Evolutionary conservation across 2,797 vertebrate species (phyloP), one percentile per base, ranked within the genome.

Genomic region (Molossus molossus): DNA sequence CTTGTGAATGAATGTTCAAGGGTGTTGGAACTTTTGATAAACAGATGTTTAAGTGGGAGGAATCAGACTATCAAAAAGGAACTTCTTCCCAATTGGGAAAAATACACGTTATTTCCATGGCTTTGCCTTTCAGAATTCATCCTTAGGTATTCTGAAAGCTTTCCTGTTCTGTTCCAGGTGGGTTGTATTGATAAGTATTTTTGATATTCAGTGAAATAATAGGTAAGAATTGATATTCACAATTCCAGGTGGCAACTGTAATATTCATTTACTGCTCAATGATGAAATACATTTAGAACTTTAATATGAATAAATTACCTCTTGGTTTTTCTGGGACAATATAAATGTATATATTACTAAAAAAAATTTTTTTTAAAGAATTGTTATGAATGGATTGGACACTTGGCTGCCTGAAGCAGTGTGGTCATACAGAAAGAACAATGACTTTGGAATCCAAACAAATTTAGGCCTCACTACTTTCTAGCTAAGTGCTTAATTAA

Each of bases 251-350:
- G 25, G 29, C 33, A 91, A 27, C 10, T 86, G 2, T 65, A 91
- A 94, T 96, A 80, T 83, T 92, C 64, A 87, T 65, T 85, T 64
- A 85, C 40, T 88, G 73, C 20, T 94, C 33, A 48, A 45, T 73
- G 58, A 87, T 84, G 45, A 97, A 93, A 93, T 27, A 83, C 9
- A 89, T 58, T 89, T 86, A 94, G 23, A 90, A 91, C 17, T 83
- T 57, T 79, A 70, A 91, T 82, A 75, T 37, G 50, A 93, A 87
- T 60, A 62, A 79, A 94, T n/a, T 40, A 62, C 37, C 50, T 83
- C 72, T 89, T n/a, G 45, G 23, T 60, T 96, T 91, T 55, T 76
- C 62, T 83, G 25, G 25, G 25, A 80, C 29, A 70, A 69, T n/a
- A 27, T 76, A 80, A 80, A 64, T 48, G 7, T 58, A 18, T 33